Evolutionary conservation across 2,113 vertebrate species (phyloP), one percentile per base, ranked within the genome.

Genomic region (Antennarius striatus): DNA sequence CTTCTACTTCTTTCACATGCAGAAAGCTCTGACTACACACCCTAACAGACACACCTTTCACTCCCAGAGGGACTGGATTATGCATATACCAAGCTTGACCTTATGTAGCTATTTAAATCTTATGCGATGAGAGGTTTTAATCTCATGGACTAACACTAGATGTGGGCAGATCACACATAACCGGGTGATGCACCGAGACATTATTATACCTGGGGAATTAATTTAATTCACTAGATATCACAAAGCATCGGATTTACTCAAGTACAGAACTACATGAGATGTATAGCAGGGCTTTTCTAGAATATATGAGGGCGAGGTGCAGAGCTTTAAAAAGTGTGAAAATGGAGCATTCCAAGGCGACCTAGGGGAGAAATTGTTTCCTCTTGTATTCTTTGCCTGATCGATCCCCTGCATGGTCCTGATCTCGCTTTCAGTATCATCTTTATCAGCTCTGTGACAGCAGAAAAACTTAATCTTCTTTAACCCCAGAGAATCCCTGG

Each of bases 91-190:
- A 48, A 65, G 62, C 45, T 16, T 50, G 71, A 70, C 71, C 75
- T 77, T 50, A 62, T 75, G 49, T 40, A 54, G 75, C 58, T 43
- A 17, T 65, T 88, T 79, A 77, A 77, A 83, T 77, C 78, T 71
- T 47, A 64, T 56, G 59, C 78, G 71, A 72, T 22, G 48, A 29
- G 68, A 71, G 75, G 63, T 73, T 86, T 68, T 73, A 77, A 81
- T 81, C 75, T 46, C 73, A 67, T 61, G 17, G 63, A 42, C 59
- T 39, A 55, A 60, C 64, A 71, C 49, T 57, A 58, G 60, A 68
- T 54, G 47, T 70, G 65, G 42, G 47, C 13, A n/a, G 46, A 83
- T 83, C 62, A 83, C 68, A 79, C 54, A 32, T 48, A 49, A 55
- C 59, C 10, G n/a, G 42, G 57, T 48, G 54, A 72, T 67, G 75